phyloP scores from a whole-genome alignment of 2,797 vertebrate genomes.

The Anolis apletophallus region DNA sequence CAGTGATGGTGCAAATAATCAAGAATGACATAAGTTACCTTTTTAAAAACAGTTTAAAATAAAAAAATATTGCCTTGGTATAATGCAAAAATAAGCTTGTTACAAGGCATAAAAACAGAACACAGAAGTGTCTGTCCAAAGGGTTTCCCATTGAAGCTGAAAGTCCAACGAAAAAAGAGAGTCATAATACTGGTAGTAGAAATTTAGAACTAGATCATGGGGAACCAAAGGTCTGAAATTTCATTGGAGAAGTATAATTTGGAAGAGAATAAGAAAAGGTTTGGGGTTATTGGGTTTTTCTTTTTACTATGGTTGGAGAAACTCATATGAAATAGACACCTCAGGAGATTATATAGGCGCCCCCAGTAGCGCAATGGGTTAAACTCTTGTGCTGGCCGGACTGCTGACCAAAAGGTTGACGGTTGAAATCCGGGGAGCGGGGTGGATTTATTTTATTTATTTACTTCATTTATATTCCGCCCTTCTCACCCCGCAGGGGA shows the following conservation, averaged over 20 bases:
- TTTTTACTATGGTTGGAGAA: background rate
- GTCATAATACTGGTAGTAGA: background rate
- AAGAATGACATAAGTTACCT: background rate
- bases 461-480: no score
- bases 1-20: constrained; percentile 4
- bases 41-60: background rate
- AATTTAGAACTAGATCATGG: background rate
- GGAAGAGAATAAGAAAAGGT: no score
- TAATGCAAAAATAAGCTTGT: constrained; percentile 2
- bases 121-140: background rate
- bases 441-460: no score
- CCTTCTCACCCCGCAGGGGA: no score
- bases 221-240: background rate
- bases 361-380: no score
- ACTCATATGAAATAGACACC: background rate
- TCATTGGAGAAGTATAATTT: background rate
- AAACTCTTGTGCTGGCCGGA: no score
- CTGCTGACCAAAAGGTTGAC: no score
- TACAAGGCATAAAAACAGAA: background rate
- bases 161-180: background rate
- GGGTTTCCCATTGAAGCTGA: background rate
- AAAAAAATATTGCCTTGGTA: background rate
- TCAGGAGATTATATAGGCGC: background rate
- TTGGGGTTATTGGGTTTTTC: no score
- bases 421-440: no score